phyloP scores from a whole-genome alignment of 2,797 vertebrate species.

The Microcaecilia unicolor region DNA sequence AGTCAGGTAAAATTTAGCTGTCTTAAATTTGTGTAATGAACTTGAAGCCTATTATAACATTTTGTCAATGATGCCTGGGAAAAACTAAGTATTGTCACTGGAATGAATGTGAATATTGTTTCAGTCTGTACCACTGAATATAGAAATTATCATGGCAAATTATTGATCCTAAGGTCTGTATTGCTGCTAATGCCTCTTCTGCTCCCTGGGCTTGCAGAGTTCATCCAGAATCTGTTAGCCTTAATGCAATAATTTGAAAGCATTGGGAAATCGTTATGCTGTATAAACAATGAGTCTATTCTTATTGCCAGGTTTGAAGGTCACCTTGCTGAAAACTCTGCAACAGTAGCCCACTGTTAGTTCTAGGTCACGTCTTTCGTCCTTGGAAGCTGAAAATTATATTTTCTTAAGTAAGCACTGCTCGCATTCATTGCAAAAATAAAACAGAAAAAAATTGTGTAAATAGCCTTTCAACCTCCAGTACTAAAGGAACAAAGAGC shows the following conservation, averaged over 20 bases:
- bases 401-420: neutral
- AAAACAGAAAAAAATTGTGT: neutral
- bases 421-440: neutral
- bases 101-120: neutral
- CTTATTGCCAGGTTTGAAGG: neutral
- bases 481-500: neutral
- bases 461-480: conserved; percentile 5
- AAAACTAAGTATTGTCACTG: neutral
- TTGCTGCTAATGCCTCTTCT: neutral
- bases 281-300: neutral
- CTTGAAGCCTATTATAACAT: neutral
- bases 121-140: conserved; percentile 7
- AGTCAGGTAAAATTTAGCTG: too few species aligned
- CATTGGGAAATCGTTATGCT: neutral
- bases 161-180: conserved; percentile 14
- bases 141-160: conserved; percentile 19
- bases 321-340: neutral
- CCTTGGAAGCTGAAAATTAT: neutral
- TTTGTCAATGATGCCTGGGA: rapidly evolving
- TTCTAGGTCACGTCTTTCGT: neutral
- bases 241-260: neutral
- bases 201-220: neutral
- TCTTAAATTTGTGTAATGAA: too few species aligned
- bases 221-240: neutral
- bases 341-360: neutral